Conservation (phyloP, 2,888 invertebrate genomes). For the Heliconius aoede region DNA sequence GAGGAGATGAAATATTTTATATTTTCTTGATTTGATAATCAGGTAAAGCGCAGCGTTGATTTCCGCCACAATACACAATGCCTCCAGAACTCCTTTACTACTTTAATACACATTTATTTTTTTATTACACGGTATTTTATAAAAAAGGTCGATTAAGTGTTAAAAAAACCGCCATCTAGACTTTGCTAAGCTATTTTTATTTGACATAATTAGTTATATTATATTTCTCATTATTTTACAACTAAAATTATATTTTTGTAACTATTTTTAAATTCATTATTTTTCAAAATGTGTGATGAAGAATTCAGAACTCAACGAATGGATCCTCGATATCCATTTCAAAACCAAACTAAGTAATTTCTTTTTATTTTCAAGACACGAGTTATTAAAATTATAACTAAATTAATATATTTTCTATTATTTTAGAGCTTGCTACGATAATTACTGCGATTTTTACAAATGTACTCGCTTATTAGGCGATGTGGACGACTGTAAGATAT, state of each 20-base stretch:
- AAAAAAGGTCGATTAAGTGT: background rate
- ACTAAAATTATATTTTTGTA: background rate
- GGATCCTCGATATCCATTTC: constrained; percentile 75
- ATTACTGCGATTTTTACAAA: constrained; percentile 75
- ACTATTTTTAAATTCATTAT: background rate
- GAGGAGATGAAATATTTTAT: no score
- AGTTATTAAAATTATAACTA: background rate
- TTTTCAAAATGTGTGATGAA: constrained; percentile 68
- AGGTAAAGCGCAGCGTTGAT: no score
- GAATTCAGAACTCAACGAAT: constrained; percentile 73
- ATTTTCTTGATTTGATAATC: no score
- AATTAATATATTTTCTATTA: background rate
- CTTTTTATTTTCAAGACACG: background rate
- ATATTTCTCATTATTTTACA: background rate
- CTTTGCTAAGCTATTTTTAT: background rate
- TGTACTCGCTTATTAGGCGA: constrained; percentile 71
- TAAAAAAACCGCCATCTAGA: background rate
- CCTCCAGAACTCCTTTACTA: no score
- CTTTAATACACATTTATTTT: background rate
- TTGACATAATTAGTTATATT: background rate
- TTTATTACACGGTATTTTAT: no score
- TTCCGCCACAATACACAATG: no score
- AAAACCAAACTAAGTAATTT: constrained; percentile 73
- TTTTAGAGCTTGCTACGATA: constrained; percentile 74
- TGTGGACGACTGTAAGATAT: constrained; percentile 75